phyloP scores from a whole-genome alignment of 2,888 invertebrate species.

The Dynastes tityus region DNA sequence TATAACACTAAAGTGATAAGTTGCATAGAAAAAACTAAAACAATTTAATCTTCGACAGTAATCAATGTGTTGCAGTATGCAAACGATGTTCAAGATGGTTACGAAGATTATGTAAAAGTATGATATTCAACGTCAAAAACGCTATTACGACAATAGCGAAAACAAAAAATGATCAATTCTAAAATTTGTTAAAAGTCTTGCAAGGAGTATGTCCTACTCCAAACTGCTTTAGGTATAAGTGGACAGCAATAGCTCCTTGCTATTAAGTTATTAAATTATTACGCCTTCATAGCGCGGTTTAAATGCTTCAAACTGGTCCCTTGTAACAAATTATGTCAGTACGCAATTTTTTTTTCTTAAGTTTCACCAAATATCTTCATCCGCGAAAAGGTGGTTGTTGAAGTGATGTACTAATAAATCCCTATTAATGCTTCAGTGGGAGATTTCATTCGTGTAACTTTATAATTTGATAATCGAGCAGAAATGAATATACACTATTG shows the following conservation, averaged over 20 bases:
- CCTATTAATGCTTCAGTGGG: no score
- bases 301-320: constrained; percentile 70
- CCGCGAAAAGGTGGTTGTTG: not conserved
- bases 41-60: not conserved
- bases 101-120: constrained; percentile 3
- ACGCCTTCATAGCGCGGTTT: constrained; percentile 69
- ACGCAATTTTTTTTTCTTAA: constrained; percentile 18
- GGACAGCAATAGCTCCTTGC: constrained; percentile 69
- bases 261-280: constrained; percentile 71
- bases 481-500: not conserved
- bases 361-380: not conserved
- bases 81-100: constrained; percentile 7
- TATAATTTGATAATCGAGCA: not conserved
- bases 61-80: not conserved
- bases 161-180: constrained; percentile 19
- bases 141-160: not conserved
- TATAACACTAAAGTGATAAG: constrained; percentile 61
- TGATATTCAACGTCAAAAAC: not conserved
- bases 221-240: constrained; percentile 70
- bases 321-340: constrained; percentile 49
- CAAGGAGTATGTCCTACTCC: constrained; percentile 63
- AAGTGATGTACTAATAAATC: no score
- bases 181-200: constrained; percentile 46
- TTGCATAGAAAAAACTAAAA: not conserved
- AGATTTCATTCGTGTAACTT: no score